Percentiles rank a stretch among this genome's conserved stretches.
phyloP scores from a whole-genome alignment of 2,113 vertebrate genomes.

The Pelmatolapia mariae region DNA sequence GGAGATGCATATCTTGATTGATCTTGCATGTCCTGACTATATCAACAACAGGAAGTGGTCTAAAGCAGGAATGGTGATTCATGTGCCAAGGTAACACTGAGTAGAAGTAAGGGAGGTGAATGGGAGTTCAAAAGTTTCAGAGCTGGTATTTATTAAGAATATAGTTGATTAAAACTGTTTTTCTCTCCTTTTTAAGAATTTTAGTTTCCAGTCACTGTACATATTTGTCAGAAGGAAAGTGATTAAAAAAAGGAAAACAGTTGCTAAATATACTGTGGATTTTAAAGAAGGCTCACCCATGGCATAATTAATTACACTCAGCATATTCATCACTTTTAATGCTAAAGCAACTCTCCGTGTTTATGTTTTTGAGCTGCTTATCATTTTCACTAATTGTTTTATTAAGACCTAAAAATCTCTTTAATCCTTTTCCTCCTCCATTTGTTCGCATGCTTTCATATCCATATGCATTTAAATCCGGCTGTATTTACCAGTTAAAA shows the following conservation, averaged over 20 bases:
- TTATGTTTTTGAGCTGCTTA: background rate
- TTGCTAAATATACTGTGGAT: background rate
- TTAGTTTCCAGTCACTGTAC: background rate
- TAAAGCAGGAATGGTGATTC: background rate
- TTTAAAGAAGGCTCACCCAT: background rate
- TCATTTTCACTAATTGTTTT: background rate
- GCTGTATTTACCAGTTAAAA: constrained; percentile 38
- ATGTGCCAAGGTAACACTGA: background rate
- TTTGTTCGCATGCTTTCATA: background rate
- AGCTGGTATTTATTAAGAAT: background rate
- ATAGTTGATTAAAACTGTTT: background rate
- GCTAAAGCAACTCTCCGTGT: background rate
- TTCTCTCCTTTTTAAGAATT: background rate
- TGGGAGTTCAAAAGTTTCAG: constrained; percentile 6
- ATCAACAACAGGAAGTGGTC: constrained; percentile 41
- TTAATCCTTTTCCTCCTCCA: background rate
- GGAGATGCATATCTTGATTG: constrained; percentile 9
- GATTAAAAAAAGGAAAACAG: background rate
- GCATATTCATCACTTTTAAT: background rate
- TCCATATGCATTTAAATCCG: background rate
- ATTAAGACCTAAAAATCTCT: background rate
- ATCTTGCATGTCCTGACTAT: constrained; percentile 34
- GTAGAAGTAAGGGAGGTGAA: constrained; percentile 20
- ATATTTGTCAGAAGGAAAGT: background rate
- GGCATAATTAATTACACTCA: background rate